A percentile compares a stretch with the other conserved stretches of the same genome.
Evolutionary conservation across 2,888 invertebrate genomes (phyloP).

Genomic region (Poecilus cupreus): DNA sequence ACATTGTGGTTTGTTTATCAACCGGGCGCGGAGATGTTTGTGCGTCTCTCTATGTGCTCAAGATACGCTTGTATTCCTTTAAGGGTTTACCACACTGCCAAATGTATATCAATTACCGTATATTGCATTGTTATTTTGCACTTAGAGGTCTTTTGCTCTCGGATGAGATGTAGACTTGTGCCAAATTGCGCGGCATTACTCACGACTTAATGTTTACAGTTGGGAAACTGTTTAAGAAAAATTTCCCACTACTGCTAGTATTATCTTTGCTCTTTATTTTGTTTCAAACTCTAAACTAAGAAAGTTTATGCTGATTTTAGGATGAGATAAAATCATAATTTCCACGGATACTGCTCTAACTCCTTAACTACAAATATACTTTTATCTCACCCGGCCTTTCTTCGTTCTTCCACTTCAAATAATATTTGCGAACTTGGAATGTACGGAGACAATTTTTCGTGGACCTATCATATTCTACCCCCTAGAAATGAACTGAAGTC

Average conservation of each 20-base stretch:
- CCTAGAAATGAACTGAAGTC: too few species aligned
- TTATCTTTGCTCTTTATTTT: conserved; percentile 23
- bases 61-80: conserved; percentile 45
- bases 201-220: conserved; percentile 4
- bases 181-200: conserved; percentile 20
- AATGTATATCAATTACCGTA: conserved; percentile 50
- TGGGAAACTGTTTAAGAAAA: background rate
- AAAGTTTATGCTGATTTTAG: conserved; percentile 18
- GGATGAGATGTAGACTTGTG: background rate
- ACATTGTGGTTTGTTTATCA: conserved; percentile 56
- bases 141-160: background rate
- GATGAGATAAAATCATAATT: conserved; percentile 11
- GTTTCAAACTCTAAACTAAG: background rate
- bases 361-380: conserved; percentile 20
- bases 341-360: background rate
- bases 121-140: conserved; percentile 33
- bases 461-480: too few species aligned
- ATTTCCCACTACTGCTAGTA: conserved; percentile 3
- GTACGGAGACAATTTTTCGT: background rate
- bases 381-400: conserved; percentile 24
- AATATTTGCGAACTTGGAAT: background rate
- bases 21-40: conserved; percentile 23
- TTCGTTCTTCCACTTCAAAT: conserved; percentile 25
- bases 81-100: conserved; percentile 50
- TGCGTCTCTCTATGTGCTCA: conserved; percentile 16